Evolutionary conservation across 2,797 vertebrate genomes (phyloP).

Genomic region (Crax fasciolata): DNA sequence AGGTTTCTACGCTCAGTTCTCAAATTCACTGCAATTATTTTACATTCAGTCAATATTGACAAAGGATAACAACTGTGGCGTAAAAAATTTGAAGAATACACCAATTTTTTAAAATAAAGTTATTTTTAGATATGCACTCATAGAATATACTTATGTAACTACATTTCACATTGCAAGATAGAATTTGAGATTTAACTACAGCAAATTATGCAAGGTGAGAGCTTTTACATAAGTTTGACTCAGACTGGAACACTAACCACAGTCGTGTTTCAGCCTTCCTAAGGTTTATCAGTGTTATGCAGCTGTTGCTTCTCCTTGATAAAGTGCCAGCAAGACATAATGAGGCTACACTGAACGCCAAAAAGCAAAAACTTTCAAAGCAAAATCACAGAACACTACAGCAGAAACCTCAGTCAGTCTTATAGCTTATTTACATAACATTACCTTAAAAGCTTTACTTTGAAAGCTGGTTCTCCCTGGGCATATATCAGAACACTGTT

Average conservation of each 20-base stretch:
- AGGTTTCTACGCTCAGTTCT: not conserved
- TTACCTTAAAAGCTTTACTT: conserved; percentile 58
- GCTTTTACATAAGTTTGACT: not conserved
- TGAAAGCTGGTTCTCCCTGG: conserved; percentile 39
- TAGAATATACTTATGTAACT: not conserved
- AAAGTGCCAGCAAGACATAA: conserved; percentile 64
- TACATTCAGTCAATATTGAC: not conserved
- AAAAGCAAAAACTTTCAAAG: conserved; percentile 63
- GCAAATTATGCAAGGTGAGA: not conserved
- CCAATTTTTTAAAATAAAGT: not conserved
- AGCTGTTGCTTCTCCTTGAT: conserved; percentile 59
- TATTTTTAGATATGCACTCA: not conserved
- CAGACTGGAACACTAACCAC: not conserved
- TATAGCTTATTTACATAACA: conserved; percentile 71
- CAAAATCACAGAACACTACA: conserved; percentile 32
- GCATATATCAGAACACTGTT: not conserved
- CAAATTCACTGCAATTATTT: not conserved
- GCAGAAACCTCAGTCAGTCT: not conserved
- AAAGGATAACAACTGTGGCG: not conserved
- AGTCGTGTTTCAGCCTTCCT: not conserved
- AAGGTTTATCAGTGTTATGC: conserved; percentile 71
- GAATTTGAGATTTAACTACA: conserved; percentile 3
- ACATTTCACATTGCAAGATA: not conserved
- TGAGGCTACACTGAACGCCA: conserved; percentile 53
- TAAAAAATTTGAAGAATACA: not conserved